Conservation (phyloP, 2,888 invertebrate genomes). For the Tipula lateralis region DNA sequence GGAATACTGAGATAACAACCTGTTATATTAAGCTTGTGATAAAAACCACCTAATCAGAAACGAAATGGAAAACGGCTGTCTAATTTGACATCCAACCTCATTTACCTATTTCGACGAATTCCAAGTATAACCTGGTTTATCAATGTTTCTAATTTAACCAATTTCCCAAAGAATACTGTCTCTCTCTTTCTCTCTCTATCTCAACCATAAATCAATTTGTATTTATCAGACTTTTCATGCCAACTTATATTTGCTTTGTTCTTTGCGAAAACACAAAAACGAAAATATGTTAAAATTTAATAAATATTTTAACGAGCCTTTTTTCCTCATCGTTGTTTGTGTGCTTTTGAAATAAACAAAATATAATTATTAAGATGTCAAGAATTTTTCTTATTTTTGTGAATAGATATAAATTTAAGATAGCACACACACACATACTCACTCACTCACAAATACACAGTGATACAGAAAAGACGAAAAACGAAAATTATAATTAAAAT, state of each 20-base stretch:
- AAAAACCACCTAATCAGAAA: too few relatives aligned
- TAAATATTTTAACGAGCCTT: slow-evolving; percentile 19
- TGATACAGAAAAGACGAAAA: neutral
- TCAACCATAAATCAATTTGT: neutral
- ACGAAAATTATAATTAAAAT: slow-evolving; percentile 13
- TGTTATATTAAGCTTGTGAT: too few relatives aligned
- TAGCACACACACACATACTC: neutral
- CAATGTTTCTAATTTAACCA: too few relatives aligned
- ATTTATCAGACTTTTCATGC: neutral
- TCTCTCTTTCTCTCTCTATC: too few relatives aligned
- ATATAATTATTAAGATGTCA: slow-evolving; percentile 1
- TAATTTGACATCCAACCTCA: too few relatives aligned
- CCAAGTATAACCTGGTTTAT: too few relatives aligned
- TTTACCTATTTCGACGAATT: too few relatives aligned
- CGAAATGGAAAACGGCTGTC: too few relatives aligned
- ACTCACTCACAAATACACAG: neutral
- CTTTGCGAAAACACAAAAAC: too few relatives aligned
- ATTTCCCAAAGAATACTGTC: too few relatives aligned
- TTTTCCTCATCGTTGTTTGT: neutral
- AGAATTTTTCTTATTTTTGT: neutral
- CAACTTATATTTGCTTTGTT: neutral
- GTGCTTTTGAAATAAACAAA: neutral
- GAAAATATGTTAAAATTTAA: neutral
- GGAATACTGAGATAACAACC: too few relatives aligned
- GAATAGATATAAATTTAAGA: neutral